These are phyloP conservation scores for Macroglossus sobrinus DNA, from an alignment of 2,113 vertebrate genomes.

Conservation along the genomic window DNA sequence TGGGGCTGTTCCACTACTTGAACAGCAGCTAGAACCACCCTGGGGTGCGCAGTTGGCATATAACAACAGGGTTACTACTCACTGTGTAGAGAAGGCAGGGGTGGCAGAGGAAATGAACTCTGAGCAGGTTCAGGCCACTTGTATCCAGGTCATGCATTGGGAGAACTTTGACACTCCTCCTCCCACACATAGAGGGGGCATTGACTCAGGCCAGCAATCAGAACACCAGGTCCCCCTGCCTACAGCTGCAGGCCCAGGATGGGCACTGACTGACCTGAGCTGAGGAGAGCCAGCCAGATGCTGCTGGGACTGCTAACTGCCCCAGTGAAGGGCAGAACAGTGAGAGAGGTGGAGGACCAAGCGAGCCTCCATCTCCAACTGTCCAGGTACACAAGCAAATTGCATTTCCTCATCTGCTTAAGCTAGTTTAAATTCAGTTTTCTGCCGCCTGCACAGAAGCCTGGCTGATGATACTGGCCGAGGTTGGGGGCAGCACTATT, in stretches of 20 bases:
- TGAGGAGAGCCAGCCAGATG: neutral
- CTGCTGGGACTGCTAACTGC: neutral
- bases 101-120: neutral
- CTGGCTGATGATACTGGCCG: neutral
- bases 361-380: too few relatives aligned
- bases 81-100: neutral
- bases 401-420: neutral
- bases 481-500: neutral
- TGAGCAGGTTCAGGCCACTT: neutral
- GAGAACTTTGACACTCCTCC: neutral
- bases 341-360: neutral
- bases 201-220: neutral
- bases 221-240: neutral
- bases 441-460: neutral
- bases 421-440: neutral
- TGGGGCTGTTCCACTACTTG: neutral
- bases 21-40: neutral
- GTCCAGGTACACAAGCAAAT: neutral
- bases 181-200: neutral
- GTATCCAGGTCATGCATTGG: neutral
- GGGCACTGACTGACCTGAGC: neutral
- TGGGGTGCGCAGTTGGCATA: rapidly evolving
- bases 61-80: neutral
- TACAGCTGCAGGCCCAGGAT: neutral
- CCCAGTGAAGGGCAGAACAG: neutral